Conservation (phyloP, 2,113 vertebrate genomes). For the Tragelaphus imberbis region DNA sequence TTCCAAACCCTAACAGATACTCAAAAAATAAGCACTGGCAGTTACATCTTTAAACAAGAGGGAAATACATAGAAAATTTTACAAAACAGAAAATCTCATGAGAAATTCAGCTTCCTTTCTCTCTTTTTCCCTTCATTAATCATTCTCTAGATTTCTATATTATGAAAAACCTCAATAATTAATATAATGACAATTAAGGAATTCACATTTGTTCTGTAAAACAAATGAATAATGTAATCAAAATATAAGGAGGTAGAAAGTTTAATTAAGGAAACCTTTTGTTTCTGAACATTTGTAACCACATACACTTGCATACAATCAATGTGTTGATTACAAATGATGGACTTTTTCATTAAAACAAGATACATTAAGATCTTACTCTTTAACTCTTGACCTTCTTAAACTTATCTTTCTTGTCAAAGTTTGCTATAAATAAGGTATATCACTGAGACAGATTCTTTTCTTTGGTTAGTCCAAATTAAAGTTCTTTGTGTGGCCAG, state of each 20-base stretch:
- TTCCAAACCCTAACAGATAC: not conserved
- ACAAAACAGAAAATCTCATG: not conserved
- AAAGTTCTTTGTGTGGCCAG: constrained; percentile 8
- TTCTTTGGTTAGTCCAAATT: constrained; percentile 23
- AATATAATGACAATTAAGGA: constrained; percentile 51
- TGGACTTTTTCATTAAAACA: constrained; percentile 34
- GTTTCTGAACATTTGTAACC: constrained; percentile 23
- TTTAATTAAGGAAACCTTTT: constrained; percentile 39
- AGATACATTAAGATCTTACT: not conserved
- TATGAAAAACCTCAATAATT: constrained; percentile 37
- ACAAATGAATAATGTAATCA: constrained; percentile 56
- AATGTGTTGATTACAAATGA: constrained; percentile 53
- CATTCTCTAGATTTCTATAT: constrained; percentile 10
- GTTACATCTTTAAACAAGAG: not conserved
- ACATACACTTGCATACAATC: constrained; percentile 55
- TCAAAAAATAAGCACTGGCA: not conserved
- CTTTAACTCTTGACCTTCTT: not conserved
- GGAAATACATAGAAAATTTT: not conserved
- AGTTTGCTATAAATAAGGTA: constrained; percentile 13
- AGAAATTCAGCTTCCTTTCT: not conserved
- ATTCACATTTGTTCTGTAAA: constrained; percentile 47
- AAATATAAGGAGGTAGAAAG: constrained; percentile 35
- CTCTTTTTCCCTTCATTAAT: constrained; percentile 21
- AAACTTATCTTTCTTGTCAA: constrained; percentile 36
- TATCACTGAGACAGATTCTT: constrained; percentile 4